Base-by-base conservation (phyloP, 2,797 vertebrate species). In the Myotis myotis region DNA sequence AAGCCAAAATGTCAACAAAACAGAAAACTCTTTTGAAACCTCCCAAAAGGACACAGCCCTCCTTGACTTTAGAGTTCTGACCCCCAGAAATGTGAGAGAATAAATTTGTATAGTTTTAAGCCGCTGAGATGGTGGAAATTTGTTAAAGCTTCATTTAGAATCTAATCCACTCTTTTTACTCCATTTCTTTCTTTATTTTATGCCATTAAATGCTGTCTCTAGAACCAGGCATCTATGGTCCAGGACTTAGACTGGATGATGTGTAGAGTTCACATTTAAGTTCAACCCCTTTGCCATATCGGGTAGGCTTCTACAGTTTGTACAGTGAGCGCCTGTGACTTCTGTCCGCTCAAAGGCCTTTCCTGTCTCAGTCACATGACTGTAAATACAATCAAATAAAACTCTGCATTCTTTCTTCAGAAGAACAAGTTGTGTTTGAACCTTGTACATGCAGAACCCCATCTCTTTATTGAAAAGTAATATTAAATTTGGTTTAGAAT, bases 401-500 rank as follows among this genome's bases (percentile, higher is more conserved):
- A 93, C 23, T 17, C 4, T 3, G 11, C 22, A 79, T 10, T 44
- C n/a, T 41, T 33, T 38, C 51, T 66, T 49, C 23, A 87, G 57
- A 86, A 72, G 30, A 88, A 51, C 3, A 86, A 13, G 41, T 89
- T 89, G 13, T 78, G 36, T 60, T 91, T 90, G 71, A 60, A 57
- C 8, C 38, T 75, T 30, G 8, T 36, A 47, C 75, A 74, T 85
- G 1, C 19, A 82, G 70, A 91, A 36, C 33, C 47, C 28, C 22
- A 38, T 89, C 53, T 79, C 25, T 92, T 92, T 49, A 36, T 12
- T 66, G 36, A 22, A 85, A 92, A 53, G 25, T 72, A n/a, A 44
- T 85, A 60, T 80, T 90, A 83, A 75, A 62, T 66, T 71, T 60
- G 86, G 17, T 15, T 93, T 93, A 64, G 86, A 89, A 68, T 68